Evolutionary conservation across 1,140 invertebrate species (phyloP).

Genomic region (Vanessa atalanta): DNA sequence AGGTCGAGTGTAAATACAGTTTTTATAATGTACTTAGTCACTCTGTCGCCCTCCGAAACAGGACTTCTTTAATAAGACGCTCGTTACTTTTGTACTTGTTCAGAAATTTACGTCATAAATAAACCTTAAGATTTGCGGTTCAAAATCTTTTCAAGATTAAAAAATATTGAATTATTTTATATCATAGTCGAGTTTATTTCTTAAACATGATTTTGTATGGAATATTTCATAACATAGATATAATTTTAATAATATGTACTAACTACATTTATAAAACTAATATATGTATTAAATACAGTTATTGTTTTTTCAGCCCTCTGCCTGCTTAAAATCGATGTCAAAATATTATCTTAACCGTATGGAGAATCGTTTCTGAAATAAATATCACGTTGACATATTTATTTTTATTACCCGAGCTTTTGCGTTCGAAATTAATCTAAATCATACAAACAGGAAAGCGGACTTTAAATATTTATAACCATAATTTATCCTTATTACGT

Average conservation of each 20-base stretch:
- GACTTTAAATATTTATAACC: neutral
- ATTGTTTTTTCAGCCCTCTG: too few species aligned
- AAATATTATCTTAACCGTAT: neutral
- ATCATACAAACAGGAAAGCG: constrained; percentile 3
- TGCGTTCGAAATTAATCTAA: constrained; percentile 1
- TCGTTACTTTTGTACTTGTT: constrained; percentile 45
- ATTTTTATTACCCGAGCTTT: constrained; percentile 4
- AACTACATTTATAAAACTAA: too few species aligned
- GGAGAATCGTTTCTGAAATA: neutral
- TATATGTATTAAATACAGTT: too few species aligned
- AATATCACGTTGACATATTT: neutral
- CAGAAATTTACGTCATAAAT: constrained; percentile 53
- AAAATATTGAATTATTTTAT: neutral
- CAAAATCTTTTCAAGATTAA: neutral
- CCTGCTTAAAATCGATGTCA: too few species aligned
- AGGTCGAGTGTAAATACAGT: constrained; percentile 78
- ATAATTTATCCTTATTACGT: constrained; percentile 13
- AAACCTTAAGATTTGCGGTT: constrained; percentile 32
- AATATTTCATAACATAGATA: neutral
- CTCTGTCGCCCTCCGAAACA: constrained; percentile 62
- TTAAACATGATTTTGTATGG: neutral
- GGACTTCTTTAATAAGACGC: constrained; percentile 65
- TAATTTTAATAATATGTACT: neutral
- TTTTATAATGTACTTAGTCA: constrained; percentile 78
- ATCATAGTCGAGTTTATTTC: neutral